Percentiles rank a stretch among this genome's conserved stretches.
These are phyloP conservation scores for Brachionus koreanus DNA, from an alignment of 1,140 invertebrate genomes.

Conservation along the genomic window DNA sequence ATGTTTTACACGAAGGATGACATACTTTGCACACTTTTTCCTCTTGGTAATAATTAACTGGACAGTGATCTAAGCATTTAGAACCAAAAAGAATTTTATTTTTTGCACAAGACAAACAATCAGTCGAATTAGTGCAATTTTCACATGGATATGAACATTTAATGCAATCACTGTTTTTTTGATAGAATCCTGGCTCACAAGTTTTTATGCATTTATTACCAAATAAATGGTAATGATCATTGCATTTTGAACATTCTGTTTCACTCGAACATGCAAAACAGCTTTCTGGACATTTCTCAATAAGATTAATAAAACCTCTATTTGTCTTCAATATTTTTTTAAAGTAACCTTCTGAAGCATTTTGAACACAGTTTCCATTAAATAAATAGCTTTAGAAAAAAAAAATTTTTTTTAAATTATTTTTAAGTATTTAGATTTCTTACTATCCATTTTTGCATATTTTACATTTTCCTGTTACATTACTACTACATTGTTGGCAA, in stretches of 20 bases:
- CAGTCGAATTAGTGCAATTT: neutral
- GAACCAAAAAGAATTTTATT: slow-evolving; percentile 32
- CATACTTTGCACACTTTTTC: slow-evolving; percentile 65
- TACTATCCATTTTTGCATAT: slow-evolving; percentile 31
- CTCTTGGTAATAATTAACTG: slow-evolving; percentile 44
- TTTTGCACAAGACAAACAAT: neutral
- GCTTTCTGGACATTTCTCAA: neutral
- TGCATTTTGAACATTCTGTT: slow-evolving; percentile 1
- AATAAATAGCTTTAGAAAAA: neutral
- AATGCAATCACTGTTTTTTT: neutral
- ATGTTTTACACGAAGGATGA: slow-evolving; percentile 74
- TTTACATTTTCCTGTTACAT: neutral
- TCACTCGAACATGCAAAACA: neutral
- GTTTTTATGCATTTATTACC: neutral
- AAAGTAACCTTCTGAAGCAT: neutral
- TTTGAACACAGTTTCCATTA: neutral
- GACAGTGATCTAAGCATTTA: slow-evolving; percentile 46
- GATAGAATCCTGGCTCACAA: slow-evolving; percentile 10
- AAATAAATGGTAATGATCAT: neutral
- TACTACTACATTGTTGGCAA: neutral
- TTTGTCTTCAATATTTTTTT: neutral
- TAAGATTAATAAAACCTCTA: neutral
- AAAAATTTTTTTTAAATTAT: neutral
- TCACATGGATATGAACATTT: slow-evolving; percentile 23
- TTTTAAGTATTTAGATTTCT: neutral